These are phyloP conservation scores for Falco novaeseelandiae DNA, from an alignment of 2,797 vertebrate genomes.

Conservation along the genomic window DNA sequence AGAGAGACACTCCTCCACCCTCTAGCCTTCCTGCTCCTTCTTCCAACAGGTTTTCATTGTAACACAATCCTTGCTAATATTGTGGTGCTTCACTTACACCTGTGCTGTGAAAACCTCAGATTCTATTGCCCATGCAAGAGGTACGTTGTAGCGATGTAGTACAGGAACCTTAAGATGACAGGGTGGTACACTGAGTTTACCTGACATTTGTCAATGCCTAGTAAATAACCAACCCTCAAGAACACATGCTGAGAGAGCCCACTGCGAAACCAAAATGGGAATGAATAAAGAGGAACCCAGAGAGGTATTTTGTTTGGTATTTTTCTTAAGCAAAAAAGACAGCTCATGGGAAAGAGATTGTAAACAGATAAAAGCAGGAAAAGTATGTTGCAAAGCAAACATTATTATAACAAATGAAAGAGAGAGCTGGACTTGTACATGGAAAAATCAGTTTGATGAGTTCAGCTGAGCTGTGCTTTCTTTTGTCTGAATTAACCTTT, in stretches of 20 bases:
- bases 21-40: background rate
- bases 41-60: background rate
- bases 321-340: conserved; percentile 19
- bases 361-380: conserved; percentile 10
- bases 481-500: background rate
- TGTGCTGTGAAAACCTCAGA: background rate
- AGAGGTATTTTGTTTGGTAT: background rate
- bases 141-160: background rate
- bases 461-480: background rate
- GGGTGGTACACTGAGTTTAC: background rate
- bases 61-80: background rate
- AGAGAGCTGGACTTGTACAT: background rate
- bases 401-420: conserved; percentile 3
- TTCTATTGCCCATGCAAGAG: background rate
- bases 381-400: background rate
- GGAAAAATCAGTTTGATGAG: conserved; percentile 17
- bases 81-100: background rate
- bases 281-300: background rate
- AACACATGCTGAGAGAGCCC: background rate
- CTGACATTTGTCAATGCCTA: background rate
- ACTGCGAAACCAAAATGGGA: background rate
- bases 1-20: background rate
- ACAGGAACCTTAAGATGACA: background rate
- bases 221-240: background rate
- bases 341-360: background rate